Percentiles rank a stretch among this genome's conserved stretches.
Conservation (phyloP, 2,888 invertebrate genomes). For the Phaonia tiefii region DNA sequence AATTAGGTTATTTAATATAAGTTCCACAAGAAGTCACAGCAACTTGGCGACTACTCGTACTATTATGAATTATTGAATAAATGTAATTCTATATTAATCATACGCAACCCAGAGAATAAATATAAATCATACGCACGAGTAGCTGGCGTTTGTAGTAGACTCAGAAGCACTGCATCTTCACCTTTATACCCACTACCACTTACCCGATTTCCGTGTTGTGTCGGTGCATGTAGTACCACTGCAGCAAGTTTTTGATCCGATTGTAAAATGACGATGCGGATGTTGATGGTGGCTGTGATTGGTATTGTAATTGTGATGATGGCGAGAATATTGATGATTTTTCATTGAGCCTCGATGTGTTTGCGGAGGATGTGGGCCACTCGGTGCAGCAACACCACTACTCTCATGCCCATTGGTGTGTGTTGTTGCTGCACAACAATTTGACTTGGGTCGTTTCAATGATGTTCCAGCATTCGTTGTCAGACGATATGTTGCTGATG, state of each 20-base stretch:
- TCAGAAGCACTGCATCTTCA: too few species aligned
- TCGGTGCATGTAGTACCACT: slow-evolving; percentile 47
- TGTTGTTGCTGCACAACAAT: slow-evolving; percentile 67
- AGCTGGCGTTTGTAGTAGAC: too few species aligned
- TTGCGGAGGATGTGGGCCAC: slow-evolving; percentile 18
- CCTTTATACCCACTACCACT: too few species aligned
- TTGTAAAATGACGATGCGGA: slow-evolving; percentile 63
- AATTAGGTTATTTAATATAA: too few species aligned
- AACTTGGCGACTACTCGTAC: too few species aligned
- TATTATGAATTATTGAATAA: too few species aligned
- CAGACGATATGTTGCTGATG: slow-evolving; percentile 69
- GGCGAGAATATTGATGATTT: too few species aligned
- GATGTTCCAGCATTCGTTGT: slow-evolving; percentile 75
- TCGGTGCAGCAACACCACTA: slow-evolving; percentile 2
- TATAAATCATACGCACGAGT: too few species aligned
- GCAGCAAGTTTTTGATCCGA: slow-evolving; percentile 59
- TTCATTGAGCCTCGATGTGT: slow-evolving; percentile 36
- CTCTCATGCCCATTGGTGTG: slow-evolving; percentile 74
- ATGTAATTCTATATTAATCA: too few species aligned
- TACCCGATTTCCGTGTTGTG: slow-evolving; percentile 76
- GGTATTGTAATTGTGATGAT: too few species aligned
- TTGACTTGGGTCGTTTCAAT: slow-evolving; percentile 75
- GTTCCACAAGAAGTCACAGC: too few species aligned
- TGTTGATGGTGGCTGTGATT: slow-evolving; percentile 11
- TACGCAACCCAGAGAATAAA: too few species aligned